Percentiles rank a stretch among this genome's conserved stretches.
phyloP scores from a whole-genome alignment of 2,797 vertebrate genomes.

The Eurystomus glaucurus region DNA sequence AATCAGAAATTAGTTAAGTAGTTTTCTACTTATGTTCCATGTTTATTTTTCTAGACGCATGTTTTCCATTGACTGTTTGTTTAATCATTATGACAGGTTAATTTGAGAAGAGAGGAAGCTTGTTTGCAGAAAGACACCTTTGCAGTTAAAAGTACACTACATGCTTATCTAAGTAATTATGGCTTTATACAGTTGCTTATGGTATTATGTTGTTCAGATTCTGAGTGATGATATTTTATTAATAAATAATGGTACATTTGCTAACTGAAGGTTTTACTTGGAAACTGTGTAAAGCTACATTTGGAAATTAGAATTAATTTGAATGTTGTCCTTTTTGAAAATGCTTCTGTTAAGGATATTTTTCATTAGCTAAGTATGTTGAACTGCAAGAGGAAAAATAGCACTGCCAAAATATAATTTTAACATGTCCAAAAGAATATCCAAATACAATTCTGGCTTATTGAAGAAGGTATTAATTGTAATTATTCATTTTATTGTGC shows the following conservation, averaged over 20 bases:
- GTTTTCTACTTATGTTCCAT: not conserved
- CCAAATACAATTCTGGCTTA: not conserved
- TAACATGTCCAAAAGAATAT: not conserved
- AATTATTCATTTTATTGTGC: not conserved
- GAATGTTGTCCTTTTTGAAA: not conserved
- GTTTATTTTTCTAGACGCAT: not conserved
- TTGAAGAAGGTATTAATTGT: not conserved
- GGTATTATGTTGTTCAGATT: not conserved
- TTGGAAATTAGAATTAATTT: not conserved
- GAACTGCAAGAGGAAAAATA: not conserved
- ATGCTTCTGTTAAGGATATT: not conserved
- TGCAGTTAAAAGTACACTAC: not conserved
- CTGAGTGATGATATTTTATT: not conserved
- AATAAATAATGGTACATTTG: not conserved
- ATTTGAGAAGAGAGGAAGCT: not conserved
- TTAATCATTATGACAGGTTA: slow-evolving; percentile 10
- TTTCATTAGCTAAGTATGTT: not conserved
- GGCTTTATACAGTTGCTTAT: not conserved
- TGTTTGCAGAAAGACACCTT: not conserved
- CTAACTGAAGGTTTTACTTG: not conserved
- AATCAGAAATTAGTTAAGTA: not conserved
- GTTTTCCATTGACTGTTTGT: not conserved
- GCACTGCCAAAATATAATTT: not conserved
- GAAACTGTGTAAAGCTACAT: not conserved
- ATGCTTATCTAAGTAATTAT: not conserved